Percentiles rank a stretch among this genome's conserved stretches.
These are phyloP conservation scores for Lacerta viridis DNA, from an alignment of 2,797 vertebrate species.

Conservation along the genomic window DNA sequence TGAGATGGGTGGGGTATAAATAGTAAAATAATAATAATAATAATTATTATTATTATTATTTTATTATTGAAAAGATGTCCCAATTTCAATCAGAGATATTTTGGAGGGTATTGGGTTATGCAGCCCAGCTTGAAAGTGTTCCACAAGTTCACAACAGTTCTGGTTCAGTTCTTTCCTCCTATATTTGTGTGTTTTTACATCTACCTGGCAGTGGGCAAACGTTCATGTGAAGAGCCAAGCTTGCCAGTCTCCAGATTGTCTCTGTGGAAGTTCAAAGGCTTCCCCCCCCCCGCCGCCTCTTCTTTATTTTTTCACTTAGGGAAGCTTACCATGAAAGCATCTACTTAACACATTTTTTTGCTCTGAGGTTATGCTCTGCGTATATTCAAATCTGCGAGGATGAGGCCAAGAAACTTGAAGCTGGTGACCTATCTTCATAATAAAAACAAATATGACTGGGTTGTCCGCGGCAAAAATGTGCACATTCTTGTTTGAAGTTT, in stretches of 20 bases:
- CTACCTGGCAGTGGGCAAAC: neutral
- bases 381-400: slow-evolving; percentile 27
- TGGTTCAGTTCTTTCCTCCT: neutral
- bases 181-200: neutral
- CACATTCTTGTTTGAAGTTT: slow-evolving; percentile 45
- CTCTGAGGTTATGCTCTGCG: slow-evolving; percentile 26
- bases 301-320: slow-evolving; percentile 2
- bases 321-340: neutral
- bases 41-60: too few relatives aligned
- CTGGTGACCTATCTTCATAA: slow-evolving; percentile 36
- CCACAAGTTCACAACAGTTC: neutral
- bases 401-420: slow-evolving; percentile 36
- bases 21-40: too few relatives aligned
- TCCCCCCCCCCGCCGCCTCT: neutral
- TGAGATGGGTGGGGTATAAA: too few relatives aligned
- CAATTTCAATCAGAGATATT: too few relatives aligned
- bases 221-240: neutral
- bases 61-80: too few relatives aligned
- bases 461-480: slow-evolving; percentile 30
- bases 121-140: neutral
- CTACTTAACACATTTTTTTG: slow-evolving; percentile 15
- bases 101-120: too few relatives aligned
- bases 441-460: slow-evolving; percentile 29
- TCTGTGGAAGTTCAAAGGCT: neutral
- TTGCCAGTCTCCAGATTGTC: neutral